Evolutionary conservation across 2,888 invertebrate species (phyloP).

Genomic region (Frankliniella intonsa): DNA sequence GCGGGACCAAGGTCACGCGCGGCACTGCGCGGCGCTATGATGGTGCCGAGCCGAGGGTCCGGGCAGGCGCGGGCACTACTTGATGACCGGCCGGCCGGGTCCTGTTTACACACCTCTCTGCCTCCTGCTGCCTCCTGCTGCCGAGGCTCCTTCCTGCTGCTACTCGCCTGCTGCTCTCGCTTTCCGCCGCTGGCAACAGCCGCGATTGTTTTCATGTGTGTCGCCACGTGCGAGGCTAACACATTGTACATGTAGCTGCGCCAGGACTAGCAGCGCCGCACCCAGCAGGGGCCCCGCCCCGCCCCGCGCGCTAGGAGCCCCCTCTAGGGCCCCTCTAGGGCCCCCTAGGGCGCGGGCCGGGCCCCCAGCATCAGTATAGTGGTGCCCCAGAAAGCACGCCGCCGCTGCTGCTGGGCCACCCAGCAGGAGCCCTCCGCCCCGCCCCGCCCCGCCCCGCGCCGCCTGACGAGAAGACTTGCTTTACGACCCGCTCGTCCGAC

Average conservation of each 20-base stretch:
- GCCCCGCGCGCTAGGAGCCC: background rate
- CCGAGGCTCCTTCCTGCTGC: no score
- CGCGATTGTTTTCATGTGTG: background rate
- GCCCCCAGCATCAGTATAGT: background rate
- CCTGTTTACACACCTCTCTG: no score
- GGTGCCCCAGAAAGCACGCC: background rate
- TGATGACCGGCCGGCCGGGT: no score
- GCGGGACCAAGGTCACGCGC: no score
- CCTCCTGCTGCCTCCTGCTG: no score
- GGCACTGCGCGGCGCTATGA: no score
- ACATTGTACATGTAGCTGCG: no score
- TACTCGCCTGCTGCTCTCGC: background rate
- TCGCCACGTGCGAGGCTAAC: background rate
- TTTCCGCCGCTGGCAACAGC: background rate
- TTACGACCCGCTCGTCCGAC: background rate
- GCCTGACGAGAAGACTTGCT: background rate
- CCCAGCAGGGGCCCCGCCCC: background rate
- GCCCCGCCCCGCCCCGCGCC: background rate
- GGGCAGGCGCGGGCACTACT: no score
- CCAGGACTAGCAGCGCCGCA: background rate
- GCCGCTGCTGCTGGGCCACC: background rate
- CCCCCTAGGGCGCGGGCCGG: background rate
- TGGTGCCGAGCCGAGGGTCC: no score
- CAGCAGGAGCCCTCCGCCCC: background rate
- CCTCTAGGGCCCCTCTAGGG: background rate